Conservation (phyloP, 2,797 vertebrate species). For the Petrocephalus sullivani region DNA sequence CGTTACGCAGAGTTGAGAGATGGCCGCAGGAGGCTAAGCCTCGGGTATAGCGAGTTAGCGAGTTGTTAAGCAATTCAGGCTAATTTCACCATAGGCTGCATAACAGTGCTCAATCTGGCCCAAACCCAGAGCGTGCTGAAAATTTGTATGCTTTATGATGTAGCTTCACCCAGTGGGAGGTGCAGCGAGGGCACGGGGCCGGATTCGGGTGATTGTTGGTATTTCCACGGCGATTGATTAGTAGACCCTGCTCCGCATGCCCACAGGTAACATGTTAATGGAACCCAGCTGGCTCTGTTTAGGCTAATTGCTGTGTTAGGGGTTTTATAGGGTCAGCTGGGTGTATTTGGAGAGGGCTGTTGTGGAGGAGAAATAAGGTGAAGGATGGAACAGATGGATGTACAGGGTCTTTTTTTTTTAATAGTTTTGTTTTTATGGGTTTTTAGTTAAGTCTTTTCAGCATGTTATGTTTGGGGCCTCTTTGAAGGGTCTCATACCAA, state of each 20-base stretch:
- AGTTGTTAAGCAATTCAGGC: not conserved
- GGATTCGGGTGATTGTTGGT: not conserved
- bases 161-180: not conserved
- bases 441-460: not conserved
- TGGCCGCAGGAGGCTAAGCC: not conserved
- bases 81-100: not conserved
- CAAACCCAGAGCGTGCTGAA: not conserved
- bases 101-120: not conserved
- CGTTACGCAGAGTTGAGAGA: not conserved
- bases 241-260: not conserved
- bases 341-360: not conserved
- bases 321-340: constrained; percentile 10
- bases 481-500: not conserved
- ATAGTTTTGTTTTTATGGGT: constrained; percentile 6
- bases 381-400: not conserved
- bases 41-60: not conserved
- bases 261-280: constrained; percentile 8
- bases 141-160: not conserved
- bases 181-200: not conserved
- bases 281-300: constrained; percentile 8
- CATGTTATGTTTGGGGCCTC: not conserved
- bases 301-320: constrained; percentile 8
- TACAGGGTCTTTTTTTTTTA: not conserved
- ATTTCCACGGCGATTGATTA: not conserved
- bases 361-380: not conserved